Evolutionary conservation across 2,113 vertebrate genomes (phyloP).

Genomic region (Gorsachius goisagi): DNA sequence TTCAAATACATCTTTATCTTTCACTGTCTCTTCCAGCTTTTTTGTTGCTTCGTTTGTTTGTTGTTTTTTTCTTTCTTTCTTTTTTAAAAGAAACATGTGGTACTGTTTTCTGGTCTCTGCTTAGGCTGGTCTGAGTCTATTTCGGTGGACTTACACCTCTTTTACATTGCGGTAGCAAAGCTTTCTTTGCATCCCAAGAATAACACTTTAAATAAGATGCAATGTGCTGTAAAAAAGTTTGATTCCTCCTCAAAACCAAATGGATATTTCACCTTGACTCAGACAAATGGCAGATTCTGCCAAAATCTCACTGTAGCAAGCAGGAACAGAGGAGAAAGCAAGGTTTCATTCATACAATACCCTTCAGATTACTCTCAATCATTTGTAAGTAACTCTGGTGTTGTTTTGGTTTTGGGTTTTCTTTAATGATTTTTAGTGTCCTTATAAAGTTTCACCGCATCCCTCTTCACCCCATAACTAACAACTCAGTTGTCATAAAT

Average conservation of each 20-base stretch:
- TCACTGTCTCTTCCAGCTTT: not conserved
- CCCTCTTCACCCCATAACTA: not conserved
- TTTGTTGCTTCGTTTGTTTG: not conserved
- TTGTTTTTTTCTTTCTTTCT: not conserved
- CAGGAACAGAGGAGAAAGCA: constrained; percentile 7
- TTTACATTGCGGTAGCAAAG: not conserved
- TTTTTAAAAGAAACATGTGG: not conserved
- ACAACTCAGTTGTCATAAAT: not conserved
- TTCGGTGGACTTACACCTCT: not conserved
- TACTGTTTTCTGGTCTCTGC: not conserved
- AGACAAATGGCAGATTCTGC: constrained; percentile 17
- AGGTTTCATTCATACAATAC: not conserved
- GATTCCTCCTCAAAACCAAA: not conserved
- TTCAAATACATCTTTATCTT: constrained; percentile 8
- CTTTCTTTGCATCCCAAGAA: not conserved
- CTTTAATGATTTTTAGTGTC: not conserved
- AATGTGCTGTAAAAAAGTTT: not conserved
- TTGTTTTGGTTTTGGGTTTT: not conserved
- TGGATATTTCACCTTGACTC: not conserved
- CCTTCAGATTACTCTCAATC: not conserved
- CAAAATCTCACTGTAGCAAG: not conserved
- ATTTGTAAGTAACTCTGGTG: not conserved
- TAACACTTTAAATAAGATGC: not conserved
- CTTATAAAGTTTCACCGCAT: not conserved
- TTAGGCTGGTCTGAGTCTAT: not conserved